phyloP scores from a whole-genome alignment of 2,888 invertebrate species.

The Balanococcus diminutus region DNA sequence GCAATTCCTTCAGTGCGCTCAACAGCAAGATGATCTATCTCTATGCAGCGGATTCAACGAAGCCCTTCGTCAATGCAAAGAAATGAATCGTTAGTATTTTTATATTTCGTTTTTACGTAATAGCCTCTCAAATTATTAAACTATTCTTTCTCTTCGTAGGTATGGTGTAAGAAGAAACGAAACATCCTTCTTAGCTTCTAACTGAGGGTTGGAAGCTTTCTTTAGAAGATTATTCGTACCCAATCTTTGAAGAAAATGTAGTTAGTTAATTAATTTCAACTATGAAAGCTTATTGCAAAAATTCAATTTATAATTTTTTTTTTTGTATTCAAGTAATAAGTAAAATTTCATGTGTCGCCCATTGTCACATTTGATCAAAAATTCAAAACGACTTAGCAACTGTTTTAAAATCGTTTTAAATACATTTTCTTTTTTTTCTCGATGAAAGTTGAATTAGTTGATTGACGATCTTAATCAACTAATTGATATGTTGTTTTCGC shows the following conservation, averaged over 20 bases:
- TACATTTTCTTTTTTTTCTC: background rate
- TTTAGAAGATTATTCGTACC: background rate
- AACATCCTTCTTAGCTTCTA: background rate
- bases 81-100: conserved; percentile 71
- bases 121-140: background rate
- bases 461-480: background rate
- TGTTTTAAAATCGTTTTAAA: background rate
- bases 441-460: background rate
- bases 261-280: conserved; percentile 17
- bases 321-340: background rate
- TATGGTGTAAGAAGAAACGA: background rate
- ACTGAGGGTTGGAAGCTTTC: background rate
- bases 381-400: background rate
- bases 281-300: background rate
- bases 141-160: background rate
- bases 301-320: background rate
- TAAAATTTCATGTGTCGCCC: background rate
- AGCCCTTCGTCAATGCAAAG: conserved; percentile 93
- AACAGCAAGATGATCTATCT: conserved; percentile 84
- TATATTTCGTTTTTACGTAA: background rate
- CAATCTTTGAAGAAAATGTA: background rate
- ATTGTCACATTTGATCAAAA: background rate
- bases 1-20: conserved; percentile 95
- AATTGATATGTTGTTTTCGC: background rate
- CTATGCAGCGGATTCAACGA: conserved; percentile 98